Evolutionary conservation across 1,140 invertebrate species (phyloP), one percentile per base, ranked within the genome.

Genomic region (Ooceraea biroi): DNA sequence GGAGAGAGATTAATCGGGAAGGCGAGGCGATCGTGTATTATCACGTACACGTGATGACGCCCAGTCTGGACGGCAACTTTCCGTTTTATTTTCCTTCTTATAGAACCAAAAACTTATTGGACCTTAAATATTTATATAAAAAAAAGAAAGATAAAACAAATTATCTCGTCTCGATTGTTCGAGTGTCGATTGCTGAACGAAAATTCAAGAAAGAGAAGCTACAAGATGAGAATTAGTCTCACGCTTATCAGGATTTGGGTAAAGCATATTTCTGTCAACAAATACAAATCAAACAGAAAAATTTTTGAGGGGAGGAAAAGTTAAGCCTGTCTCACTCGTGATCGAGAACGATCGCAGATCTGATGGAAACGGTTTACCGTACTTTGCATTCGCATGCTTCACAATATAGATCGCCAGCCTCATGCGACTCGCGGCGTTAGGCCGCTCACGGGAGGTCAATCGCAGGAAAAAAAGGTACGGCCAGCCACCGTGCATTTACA

Each of bases 1-100:
- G 68, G 69, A 11, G 8, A 7, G 22, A 69, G 63, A 69, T 69
- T 30, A 69, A 78, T 78, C 63, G 55, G 12, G 17, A 25, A 77
- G 22, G 44, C 46, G 46, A 14, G 36, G 68, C 27, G n/a, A 14
- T 41, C 19, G 5, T 55, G 27, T 52, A 4, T 78, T 68, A 52
- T 41, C n/a, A 36, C 2, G 36, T 3, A 36, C n/a, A 17, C 61
- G 3, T 25, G 10, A 73, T 48, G 25, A 44, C 63, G 61, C 3
- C n/a, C 19, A 30, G 8, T 14, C 27, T 76, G 19, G 55, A 61
- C 10, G 5, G 44, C 44, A 48, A 63, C 63, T 63, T 61, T 48
- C 12, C 17, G n/a, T 25, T 60, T n/a, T 3, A 25, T 17, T 17
- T 36, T 30, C 2, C 41, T 63, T n/a, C n/a, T n/a, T n/a, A n/a